Percentiles rank a stretch among this genome's conserved stretches.
phyloP scores from a whole-genome alignment of 2,888 invertebrate genomes.

The Temnothorax ravouxi region DNA sequence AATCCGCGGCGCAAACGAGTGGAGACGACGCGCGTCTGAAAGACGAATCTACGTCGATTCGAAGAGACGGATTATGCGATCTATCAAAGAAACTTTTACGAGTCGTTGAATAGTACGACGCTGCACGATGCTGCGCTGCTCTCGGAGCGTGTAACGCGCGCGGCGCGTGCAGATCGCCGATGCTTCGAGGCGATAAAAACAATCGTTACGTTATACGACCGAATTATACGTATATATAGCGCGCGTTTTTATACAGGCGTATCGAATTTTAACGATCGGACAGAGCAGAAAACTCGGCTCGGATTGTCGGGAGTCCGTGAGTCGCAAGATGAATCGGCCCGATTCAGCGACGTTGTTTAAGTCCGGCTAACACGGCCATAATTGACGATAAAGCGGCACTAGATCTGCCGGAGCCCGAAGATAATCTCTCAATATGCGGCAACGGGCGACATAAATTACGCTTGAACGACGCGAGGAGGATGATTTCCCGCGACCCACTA shows the following conservation, averaged over 20 bases:
- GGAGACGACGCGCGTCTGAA: not conserved
- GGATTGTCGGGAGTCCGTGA: slow-evolving; percentile 11
- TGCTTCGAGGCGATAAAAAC: slow-evolving; percentile 46
- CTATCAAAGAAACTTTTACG: slow-evolving; percentile 43
- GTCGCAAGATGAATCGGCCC: slow-evolving; percentile 42
- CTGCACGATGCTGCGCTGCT: not conserved
- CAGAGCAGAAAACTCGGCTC: not conserved
- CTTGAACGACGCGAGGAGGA: slow-evolving; percentile 30
- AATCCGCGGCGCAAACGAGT: not conserved
- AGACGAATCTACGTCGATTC: slow-evolving; percentile 44
- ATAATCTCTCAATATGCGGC: slow-evolving; percentile 55
- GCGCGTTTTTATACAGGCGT: slow-evolving; percentile 19
- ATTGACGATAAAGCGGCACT: slow-evolving; percentile 52
- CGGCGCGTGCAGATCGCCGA: slow-evolving; percentile 22
- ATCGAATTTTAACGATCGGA: slow-evolving; percentile 46
- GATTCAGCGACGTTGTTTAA: slow-evolving; percentile 38
- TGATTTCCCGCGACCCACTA: slow-evolving; percentile 48
- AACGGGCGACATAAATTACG: slow-evolving; percentile 41
- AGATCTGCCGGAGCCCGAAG: slow-evolving; percentile 45
- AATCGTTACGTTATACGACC: slow-evolving; percentile 53
- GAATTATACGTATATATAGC: slow-evolving; percentile 34
- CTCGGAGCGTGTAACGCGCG: not conserved
- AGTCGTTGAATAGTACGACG: slow-evolving; percentile 30
- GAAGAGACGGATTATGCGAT: slow-evolving; percentile 24
- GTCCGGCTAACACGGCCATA: slow-evolving; percentile 31